A percentile compares a stretch with the other conserved stretches of the same genome.
phyloP scores from a whole-genome alignment of 2,113 vertebrate genomes.

The Microtus richardsoni region DNA sequence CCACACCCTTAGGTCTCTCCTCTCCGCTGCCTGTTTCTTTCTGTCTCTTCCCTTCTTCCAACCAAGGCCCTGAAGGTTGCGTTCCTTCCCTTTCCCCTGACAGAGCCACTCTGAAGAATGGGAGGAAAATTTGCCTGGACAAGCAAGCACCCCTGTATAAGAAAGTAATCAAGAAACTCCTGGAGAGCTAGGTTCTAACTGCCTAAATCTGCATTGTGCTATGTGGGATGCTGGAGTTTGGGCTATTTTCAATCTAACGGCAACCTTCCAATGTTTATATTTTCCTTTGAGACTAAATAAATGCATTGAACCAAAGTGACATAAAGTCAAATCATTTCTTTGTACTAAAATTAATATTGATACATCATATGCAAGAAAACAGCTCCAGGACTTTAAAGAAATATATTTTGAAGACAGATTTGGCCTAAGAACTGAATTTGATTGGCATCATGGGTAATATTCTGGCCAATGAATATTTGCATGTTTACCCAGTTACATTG shows the following conservation, averaged over 20 bases:
- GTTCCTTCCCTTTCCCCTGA: background rate
- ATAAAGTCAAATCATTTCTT: background rate
- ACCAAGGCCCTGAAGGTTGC: background rate
- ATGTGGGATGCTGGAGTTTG: background rate
- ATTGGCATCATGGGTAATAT: background rate
- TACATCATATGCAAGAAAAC: background rate
- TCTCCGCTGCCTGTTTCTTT: background rate
- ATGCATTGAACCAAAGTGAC: background rate
- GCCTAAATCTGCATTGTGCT: background rate
- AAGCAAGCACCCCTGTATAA: background rate
- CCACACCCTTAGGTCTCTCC: fast-evolving
- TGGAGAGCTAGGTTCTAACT: background rate
- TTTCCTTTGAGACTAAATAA: constrained; percentile 42
- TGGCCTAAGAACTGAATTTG: constrained; percentile 9
- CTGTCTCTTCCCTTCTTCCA: background rate
- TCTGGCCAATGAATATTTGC: background rate
- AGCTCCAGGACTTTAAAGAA: constrained; percentile 10
- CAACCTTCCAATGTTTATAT: background rate
- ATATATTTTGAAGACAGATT: background rate
- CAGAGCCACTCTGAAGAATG: constrained; percentile 75
- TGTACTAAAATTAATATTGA: background rate
- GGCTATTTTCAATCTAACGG: background rate
- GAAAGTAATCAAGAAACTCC: constrained; percentile 68
- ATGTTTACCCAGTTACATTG: background rate
- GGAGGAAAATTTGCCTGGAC: constrained; percentile 74